Conservation (phyloP, 1,140 invertebrate species). For the Drosophila kohkoa region DNA sequence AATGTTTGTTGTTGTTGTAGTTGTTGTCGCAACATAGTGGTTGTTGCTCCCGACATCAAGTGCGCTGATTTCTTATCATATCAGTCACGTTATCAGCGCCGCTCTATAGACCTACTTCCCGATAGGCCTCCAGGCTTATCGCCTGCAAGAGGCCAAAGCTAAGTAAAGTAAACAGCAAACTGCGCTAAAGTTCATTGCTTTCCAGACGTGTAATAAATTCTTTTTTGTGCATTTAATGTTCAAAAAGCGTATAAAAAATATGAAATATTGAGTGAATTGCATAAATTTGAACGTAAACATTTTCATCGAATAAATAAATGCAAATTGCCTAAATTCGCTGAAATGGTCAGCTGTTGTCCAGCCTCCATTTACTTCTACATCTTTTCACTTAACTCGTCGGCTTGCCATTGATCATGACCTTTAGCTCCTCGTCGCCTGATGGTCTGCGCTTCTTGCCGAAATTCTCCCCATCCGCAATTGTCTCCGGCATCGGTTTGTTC, state of each 20-base stretch:
- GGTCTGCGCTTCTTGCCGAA: slow-evolving; percentile 86
- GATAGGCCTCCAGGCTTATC: slow-evolving; percentile 37
- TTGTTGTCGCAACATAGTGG: background rate
- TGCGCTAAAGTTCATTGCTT: slow-evolving; percentile 27
- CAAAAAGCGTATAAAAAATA: slow-evolving; percentile 51
- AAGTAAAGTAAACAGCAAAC: slow-evolving; percentile 19
- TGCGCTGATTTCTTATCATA: slow-evolving; percentile 7
- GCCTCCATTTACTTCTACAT: too few relatives aligned
- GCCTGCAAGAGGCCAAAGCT: background rate
- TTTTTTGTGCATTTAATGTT: slow-evolving; percentile 30
- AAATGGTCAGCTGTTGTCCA: slow-evolving; percentile 39
- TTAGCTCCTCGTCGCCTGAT: slow-evolving; percentile 43
- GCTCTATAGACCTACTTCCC: slow-evolving; percentile 54
- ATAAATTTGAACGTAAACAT: slow-evolving; percentile 38
- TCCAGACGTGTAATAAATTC: background rate
- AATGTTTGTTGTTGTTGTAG: too few relatives aligned
- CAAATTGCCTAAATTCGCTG: slow-evolving; percentile 70
- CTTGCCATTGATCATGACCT: slow-evolving; percentile 59
- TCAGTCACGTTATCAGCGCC: slow-evolving; percentile 15
- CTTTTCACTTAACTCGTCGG: background rate
- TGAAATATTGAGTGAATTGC: slow-evolving; percentile 25
- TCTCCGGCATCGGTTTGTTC: slow-evolving; percentile 90
- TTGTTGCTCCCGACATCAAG: background rate
- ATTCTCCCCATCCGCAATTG: slow-evolving; percentile 90
- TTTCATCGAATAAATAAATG: slow-evolving; percentile 39